Evolutionary conservation across 2,113 vertebrate genomes (phyloP).

Genomic region (Lophura nycthemera): DNA sequence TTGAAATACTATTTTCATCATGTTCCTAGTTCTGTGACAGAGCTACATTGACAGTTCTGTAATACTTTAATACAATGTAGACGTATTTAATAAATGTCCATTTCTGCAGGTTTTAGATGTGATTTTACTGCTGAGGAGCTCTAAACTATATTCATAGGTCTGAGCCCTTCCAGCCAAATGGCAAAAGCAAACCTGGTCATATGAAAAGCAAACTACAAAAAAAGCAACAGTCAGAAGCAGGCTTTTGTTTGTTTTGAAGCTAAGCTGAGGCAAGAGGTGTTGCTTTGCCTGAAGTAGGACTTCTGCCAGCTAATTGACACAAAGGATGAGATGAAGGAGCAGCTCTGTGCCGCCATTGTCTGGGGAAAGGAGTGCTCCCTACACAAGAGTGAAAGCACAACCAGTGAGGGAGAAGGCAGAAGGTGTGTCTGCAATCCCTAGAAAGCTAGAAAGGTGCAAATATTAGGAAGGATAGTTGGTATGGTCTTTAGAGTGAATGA

Average conservation of each 20-base stretch:
- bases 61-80: not conserved
- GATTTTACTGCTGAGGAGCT: not conserved
- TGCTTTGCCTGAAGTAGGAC: not conserved
- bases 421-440: rapidly evolving
- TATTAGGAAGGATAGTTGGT: not conserved
- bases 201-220: not conserved
- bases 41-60: not conserved
- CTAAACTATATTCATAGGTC: not conserved
- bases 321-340: not conserved
- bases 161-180: not conserved
- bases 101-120: not conserved
- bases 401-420: rapidly evolving
- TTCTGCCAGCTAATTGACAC: not conserved
- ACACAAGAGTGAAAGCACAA: not conserved
- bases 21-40: not conserved
- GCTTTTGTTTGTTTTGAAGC: no score
- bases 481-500: not conserved
- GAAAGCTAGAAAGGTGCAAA: not conserved
- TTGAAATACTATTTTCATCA: not conserved
- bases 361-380: not conserved
- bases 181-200: not conserved
- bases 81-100: not conserved
- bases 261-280: not conserved
- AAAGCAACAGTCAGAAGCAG: not conserved
- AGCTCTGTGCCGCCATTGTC: not conserved